Percentiles rank a stretch among this genome's conserved stretches.
Evolutionary conservation across 2,113 vertebrate species (phyloP).

Genomic region (Lepus europaeus): DNA sequence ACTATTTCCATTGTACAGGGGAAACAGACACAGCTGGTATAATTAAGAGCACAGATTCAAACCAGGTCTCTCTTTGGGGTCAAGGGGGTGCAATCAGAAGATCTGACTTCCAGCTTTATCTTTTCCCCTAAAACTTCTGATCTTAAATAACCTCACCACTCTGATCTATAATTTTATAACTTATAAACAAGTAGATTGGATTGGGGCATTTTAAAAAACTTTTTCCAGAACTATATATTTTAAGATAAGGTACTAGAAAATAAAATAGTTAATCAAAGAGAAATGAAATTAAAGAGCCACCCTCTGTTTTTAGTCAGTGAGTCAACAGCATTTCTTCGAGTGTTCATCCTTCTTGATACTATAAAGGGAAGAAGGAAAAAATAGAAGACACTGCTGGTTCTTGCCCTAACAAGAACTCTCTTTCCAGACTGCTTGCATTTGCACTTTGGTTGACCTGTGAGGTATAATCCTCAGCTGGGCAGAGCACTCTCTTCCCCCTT

Average conservation of each 20-base stretch:
- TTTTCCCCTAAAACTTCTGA: not conserved
- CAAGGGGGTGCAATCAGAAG: not conserved
- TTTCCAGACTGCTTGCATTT: not conserved
- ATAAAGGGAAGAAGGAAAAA: conserved; percentile 9
- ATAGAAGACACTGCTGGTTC: not conserved
- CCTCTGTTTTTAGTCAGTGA: not conserved
- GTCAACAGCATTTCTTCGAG: not conserved
- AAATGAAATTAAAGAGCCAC: not conserved
- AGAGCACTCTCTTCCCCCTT: not conserved
- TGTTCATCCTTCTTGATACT: conserved; percentile 26
- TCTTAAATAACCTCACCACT: conserved; percentile 2
- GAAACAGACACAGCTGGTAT: not conserved
- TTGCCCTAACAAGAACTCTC: not conserved
- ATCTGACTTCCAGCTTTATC: not conserved
- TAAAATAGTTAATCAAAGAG: not conserved
- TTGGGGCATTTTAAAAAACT: conserved; percentile 12
- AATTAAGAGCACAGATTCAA: conserved; percentile 14
- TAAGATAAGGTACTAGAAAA: conserved; percentile 2
- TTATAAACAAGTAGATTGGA: not conserved
- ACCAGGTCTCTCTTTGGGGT: not conserved
- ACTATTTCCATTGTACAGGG: not conserved
- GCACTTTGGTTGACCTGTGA: not conserved
- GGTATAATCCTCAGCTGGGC: not conserved
- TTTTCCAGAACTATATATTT: conserved; percentile 27
- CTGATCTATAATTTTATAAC: not conserved